Percentiles rank a stretch among this genome's conserved stretches.
These are phyloP conservation scores for Silurus asotus DNA, from an alignment of 2,113 vertebrate species.

Conservation along the genomic window DNA sequence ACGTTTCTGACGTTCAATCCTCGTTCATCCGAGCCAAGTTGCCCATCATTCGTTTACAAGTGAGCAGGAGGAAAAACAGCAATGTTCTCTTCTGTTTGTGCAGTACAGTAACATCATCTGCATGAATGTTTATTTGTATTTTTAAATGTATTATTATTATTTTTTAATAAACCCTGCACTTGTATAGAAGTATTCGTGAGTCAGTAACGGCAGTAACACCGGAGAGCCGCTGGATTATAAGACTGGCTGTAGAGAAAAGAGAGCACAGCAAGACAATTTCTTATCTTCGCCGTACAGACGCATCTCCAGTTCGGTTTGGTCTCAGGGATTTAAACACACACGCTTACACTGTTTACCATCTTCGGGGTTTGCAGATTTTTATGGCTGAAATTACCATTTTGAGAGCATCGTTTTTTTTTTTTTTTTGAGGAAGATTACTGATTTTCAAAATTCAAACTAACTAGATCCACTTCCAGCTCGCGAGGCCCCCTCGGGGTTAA, in stretches of 20 bases:
- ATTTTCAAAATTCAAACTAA: not conserved
- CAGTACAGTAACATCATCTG: not conserved
- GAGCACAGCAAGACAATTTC: not conserved
- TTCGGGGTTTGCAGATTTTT: not conserved
- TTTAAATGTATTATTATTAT: no score
- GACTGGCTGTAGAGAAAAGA: not conserved
- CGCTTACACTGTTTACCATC: not conserved
- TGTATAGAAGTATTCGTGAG: not conserved
- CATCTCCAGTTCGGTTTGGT: slow-evolving; percentile 8
- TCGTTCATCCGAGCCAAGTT: not conserved
- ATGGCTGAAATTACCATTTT: not conserved
- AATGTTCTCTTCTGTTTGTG: not conserved
- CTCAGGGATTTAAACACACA: not conserved
- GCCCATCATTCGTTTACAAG: not conserved
- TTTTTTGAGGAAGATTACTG: no score
- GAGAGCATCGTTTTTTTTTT: not conserved
- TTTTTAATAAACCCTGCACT: no score
- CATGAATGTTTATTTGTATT: not conserved
- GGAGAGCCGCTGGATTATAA: not conserved
- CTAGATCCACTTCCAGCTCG: not conserved
- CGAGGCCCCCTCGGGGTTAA: not conserved
- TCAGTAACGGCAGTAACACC: not conserved
- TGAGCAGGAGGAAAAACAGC: not conserved
- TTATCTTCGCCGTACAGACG: slow-evolving; percentile 33
- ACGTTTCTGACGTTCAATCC: not conserved